A percentile compares a stretch with the other conserved stretches of the same genome.
These are phyloP conservation scores for Agapornis canus DNA, from an alignment of 2,797 vertebrate species.

Conservation along the genomic window DNA sequence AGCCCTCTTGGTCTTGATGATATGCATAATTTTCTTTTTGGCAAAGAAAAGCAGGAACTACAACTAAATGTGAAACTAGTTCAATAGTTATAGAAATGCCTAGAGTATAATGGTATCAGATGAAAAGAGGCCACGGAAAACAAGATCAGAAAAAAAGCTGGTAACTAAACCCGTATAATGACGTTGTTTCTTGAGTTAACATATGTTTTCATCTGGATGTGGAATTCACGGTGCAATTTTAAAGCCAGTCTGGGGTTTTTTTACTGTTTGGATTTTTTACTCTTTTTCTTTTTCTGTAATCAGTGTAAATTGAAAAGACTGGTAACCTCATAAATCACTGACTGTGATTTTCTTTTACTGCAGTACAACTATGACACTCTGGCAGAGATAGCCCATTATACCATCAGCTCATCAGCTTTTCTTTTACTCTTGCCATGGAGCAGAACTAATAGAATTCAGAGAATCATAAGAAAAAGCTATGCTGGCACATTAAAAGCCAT, in stretches of 20 bases:
- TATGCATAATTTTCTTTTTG: neutral
- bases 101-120: neutral
- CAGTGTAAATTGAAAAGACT: neutral
- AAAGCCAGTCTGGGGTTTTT: fast-evolving
- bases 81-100: neutral
- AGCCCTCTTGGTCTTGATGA: neutral
- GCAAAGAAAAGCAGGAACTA: neutral
- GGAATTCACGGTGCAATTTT: neutral
- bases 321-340: neutral
- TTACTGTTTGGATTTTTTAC: neutral
- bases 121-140: neutral
- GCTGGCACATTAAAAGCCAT: neutral
- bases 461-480: neutral
- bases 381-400: neutral
- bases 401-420: neutral
- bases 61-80: neutral
- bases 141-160: neutral
- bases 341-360: neutral
- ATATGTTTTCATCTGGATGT: neutral
- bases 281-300: neutral
- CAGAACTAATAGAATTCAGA: conserved; percentile 18
- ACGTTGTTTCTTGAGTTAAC: neutral
- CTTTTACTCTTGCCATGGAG: neutral
- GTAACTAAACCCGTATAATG: neutral
- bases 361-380: neutral